Conservation (phyloP, 2,888 invertebrate genomes). For the Dryococelus australis region DNA sequence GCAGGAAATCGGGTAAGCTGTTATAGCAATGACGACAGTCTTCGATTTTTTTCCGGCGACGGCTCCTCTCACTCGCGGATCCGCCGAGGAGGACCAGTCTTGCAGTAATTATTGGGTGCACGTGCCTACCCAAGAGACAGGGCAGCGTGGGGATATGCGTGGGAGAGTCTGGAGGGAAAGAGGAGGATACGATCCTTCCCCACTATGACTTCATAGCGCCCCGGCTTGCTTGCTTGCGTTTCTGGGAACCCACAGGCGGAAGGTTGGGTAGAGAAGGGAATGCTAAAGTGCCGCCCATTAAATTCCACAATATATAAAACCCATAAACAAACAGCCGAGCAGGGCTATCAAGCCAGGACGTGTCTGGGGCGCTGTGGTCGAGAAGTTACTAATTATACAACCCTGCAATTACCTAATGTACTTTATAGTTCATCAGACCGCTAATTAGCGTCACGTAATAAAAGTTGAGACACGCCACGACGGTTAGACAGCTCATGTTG, state of each 20-base stretch:
- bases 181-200: background rate
- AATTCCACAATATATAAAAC: slow-evolving; percentile 2
- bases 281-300: slow-evolving; percentile 9
- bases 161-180: background rate
- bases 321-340: slow-evolving; percentile 3
- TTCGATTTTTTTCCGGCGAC: background rate
- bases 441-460: slow-evolving; percentile 16
- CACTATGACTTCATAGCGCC: slow-evolving; percentile 1
- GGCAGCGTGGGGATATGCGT: background rate
- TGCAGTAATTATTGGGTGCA: slow-evolving; percentile 20
- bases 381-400: slow-evolving; percentile 5
- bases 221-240: background rate
- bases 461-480: background rate
- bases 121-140: background rate
- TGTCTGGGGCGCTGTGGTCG: background rate
- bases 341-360: slow-evolving; percentile 9
- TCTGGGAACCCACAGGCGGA: background rate
- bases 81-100: background rate
- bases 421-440: slow-evolving; percentile 8
- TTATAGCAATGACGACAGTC: background rate
- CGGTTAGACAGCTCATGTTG: background rate
- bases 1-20: no score
- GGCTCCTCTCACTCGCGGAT: background rate
- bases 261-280: background rate
- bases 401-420: slow-evolving; percentile 2